Evolutionary conservation across 2,888 invertebrate genomes (phyloP).

Genomic region (Unio delphinus): DNA sequence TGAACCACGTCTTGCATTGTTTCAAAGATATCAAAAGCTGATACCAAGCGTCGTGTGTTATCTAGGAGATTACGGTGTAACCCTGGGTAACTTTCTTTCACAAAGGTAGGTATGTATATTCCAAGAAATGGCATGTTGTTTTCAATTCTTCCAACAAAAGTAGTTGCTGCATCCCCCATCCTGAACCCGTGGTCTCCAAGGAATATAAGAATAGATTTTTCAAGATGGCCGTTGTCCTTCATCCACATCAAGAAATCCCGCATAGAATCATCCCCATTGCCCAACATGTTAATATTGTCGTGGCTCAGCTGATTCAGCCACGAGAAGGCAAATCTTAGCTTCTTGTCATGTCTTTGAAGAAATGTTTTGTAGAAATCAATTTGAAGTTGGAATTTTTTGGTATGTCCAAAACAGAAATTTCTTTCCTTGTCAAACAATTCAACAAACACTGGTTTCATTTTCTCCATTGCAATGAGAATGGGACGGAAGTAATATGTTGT

Average conservation of each 20-base stretch:
- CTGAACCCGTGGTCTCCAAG: conserved; percentile 87
- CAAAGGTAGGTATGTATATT: conserved; percentile 81
- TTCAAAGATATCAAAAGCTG: conserved; percentile 86
- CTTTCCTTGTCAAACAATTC: too few relatives aligned
- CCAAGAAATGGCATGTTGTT: conserved; percentile 88
- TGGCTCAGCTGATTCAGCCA: conserved; percentile 89
- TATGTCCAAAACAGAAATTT: conserved; percentile 79
- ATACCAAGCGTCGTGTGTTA: conserved; percentile 81
- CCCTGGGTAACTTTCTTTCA: conserved; percentile 77
- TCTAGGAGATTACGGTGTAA: conserved; percentile 78
- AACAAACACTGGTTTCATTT: conserved; percentile 30
- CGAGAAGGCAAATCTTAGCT: conserved; percentile 85
- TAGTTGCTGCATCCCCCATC: conserved; percentile 65
- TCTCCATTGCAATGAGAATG: conserved; percentile 77
- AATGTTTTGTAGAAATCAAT: conserved; percentile 72
- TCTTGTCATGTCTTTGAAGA: conserved; percentile 75
- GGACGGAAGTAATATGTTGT: conserved; percentile 88
- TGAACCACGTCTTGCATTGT: conserved; percentile 80
- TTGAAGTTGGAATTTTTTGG: conserved; percentile 81
- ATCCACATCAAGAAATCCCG: conserved; percentile 75
- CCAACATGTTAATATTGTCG: conserved; percentile 85
- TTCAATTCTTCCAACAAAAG: conserved; percentile 84
- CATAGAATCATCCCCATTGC: conserved; percentile 80
- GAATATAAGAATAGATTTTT: conserved; percentile 53
- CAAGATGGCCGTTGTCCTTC: conserved; percentile 59